Base-by-base conservation (phyloP, 1,140 invertebrate species). In the Nylanderia fulva region DNA sequence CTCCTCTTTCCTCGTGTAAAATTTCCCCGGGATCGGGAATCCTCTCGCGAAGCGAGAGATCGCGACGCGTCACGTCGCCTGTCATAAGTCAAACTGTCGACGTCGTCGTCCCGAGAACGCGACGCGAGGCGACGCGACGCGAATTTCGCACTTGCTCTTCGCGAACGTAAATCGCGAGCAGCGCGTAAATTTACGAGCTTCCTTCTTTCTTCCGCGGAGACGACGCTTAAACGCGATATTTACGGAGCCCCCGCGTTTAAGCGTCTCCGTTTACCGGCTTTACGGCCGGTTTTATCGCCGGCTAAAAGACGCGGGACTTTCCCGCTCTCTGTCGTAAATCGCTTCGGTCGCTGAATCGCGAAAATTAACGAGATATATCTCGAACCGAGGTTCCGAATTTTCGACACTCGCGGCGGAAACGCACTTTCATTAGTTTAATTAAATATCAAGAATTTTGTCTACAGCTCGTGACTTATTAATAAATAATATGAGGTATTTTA, bases 291-390 rank as follows among this genome's bases (percentile, higher is more conserved):
- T 69, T 80, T 80, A 80, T 36, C 33, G 33, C 48, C 36, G 60
- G 18, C 33, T 56, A 56, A 80, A 80, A 80, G 29, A 45, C 58
- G 39, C 27, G 27, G 42, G 39, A 74, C 24, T 33, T 3, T 33
- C 29, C 3, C 29, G 1, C 33, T 39, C 33, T 74, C 6, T 71
- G 68, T 71, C 60, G 33, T 80, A 80, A 80, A 80, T 80, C 33
- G 45, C 15, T 15, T 39, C 48, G 48, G 33, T 68, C 24, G 64
- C 56, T 48, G 64, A 69, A 56, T 42, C 6, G 56, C 64, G 24
- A 48, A 9, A 69, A 80, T 80, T 80, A 80, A 80, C 76, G 48
- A 69, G 48, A 69, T n/a, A n/a, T n/a, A n/a, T 80, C 64, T 48
- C 45, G 45, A 5, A 3, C 45, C 3, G 6, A 1, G 5, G 45